Base-by-base conservation (phyloP, 2,113 vertebrate genomes). In the Malurus alboscapulatus region DNA sequence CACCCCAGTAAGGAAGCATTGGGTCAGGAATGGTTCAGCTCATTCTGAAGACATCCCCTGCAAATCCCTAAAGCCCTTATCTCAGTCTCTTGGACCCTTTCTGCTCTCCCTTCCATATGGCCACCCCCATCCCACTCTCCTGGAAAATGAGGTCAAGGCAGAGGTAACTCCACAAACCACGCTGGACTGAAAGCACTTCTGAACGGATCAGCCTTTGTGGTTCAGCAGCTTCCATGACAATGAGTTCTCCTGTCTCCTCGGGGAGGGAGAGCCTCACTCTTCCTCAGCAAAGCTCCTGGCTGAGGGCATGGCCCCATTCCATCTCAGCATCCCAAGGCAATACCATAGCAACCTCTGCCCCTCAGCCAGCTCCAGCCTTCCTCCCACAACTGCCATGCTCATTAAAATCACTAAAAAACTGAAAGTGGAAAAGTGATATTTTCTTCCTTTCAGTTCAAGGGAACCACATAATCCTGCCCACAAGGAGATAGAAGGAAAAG, bases 261-360 rank as follows among this genome's bases (percentile, higher is more conserved):
- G 38, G 15, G 32, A 72, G 11, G 2, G 17, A 4, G 0, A 38
- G 3, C 10, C 10, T 80, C 7, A 0, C 11, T 47, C 21, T 14
- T 48, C 20, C 29, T n/a, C 17, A 17, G 29, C n/a, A 73, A 36
- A 77, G 14, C 32, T 62, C 25, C 30, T 42, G 40, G 17, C 13
- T 38, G 29, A 71, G 12, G 7, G 8, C 30, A 63, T 0, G 0
- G 40, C 10, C 66, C 17, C 5, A 12, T 0, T 14, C 25, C 40
- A 63, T 26, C 32, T 51, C 78, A 71, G 4, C 27, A 44, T 24
- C 36, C 29, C 18, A 19, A 11, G 5, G 32, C 9, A 6, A 81
- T 27, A 38, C n/a, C 47, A 59, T 1, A 29, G 44, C 16, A 66
- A 59, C 8, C 12, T 66, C 55, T 42, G 11, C 3, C 14, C 7